A percentile compares a stretch with the other conserved stretches of the same genome.
These are phyloP conservation scores for Buphagus erythrorhynchus DNA, from an alignment of 2,797 vertebrate genomes.

Conservation along the genomic window DNA sequence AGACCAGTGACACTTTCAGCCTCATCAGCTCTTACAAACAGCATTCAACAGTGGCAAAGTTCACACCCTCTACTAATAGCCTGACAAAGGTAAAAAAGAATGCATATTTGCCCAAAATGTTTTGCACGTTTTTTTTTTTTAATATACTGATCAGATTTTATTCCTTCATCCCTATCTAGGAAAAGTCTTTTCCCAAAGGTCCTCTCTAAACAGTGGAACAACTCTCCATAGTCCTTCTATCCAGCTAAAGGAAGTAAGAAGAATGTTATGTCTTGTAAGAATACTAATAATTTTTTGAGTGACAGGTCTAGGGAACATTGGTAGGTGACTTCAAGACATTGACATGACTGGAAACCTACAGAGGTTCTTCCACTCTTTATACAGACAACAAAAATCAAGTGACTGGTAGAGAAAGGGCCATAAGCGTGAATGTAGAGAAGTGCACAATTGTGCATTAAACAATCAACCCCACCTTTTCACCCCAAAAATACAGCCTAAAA, in stretches of 20 bases:
- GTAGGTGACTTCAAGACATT: neutral
- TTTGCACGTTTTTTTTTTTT: neutral
- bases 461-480: neutral
- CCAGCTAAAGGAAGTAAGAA: neutral
- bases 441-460: neutral
- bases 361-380: neutral
- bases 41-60: neutral
- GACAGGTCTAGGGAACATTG: neutral
- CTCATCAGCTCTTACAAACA: neutral
- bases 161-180: neutral
- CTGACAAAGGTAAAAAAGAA: neutral
- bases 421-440: neutral
- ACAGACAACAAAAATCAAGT: neutral
- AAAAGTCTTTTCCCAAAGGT: neutral
- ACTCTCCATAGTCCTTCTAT: neutral
- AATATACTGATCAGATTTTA: neutral
- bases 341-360: neutral
- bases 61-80: neutral
- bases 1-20: neutral
- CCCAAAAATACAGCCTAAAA: neutral
- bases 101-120: rapidly evolving
- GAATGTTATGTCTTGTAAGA: neutral
- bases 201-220: neutral
- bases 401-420: neutral
- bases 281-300: neutral